A percentile compares a stretch with the other conserved stretches of the same genome.
phyloP scores from a whole-genome alignment of 2,888 invertebrate genomes.

The Drosophila mulleri region DNA sequence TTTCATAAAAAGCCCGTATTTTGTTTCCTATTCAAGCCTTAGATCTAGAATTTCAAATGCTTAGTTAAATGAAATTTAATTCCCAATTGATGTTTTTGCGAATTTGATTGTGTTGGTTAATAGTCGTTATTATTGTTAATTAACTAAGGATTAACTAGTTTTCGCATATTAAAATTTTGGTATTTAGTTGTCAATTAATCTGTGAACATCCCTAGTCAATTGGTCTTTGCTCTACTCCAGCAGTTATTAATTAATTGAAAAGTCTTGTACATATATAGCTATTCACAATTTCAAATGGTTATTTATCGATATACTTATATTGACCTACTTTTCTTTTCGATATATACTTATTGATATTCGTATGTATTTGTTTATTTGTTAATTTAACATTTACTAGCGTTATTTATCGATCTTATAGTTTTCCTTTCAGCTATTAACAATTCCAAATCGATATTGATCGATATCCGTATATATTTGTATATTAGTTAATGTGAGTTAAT shows the following conservation, averaged over 20 bases:
- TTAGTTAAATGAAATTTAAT: not conserved
- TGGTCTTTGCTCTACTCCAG: not conserved
- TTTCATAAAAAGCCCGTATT: not conserved
- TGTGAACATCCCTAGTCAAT: not conserved
- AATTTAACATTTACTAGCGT: not conserved
- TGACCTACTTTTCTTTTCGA: too few species aligned
- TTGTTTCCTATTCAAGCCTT: not conserved
- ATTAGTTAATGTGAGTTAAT: conserved; percentile 19
- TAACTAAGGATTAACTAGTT: not conserved
- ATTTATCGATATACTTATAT: too few species aligned
- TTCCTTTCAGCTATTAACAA: not conserved
- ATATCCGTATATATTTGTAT: conserved; percentile 13
- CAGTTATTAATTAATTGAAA: not conserved
- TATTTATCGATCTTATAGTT: not conserved
- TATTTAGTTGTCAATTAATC: not conserved
- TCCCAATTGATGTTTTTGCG: not conserved
- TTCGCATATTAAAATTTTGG: not conserved
- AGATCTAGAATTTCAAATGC: not conserved
- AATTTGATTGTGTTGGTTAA: not conserved
- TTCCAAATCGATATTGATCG: not conserved
- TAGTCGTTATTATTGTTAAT: not conserved
- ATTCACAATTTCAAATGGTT: not conserved
- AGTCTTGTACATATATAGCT: not conserved
- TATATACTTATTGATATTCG: not conserved
- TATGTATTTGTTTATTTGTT: too few species aligned